These are phyloP conservation scores for Ctenopoma kingsleyae DNA, from an alignment of 2,797 vertebrate genomes.

Conservation along the genomic window DNA sequence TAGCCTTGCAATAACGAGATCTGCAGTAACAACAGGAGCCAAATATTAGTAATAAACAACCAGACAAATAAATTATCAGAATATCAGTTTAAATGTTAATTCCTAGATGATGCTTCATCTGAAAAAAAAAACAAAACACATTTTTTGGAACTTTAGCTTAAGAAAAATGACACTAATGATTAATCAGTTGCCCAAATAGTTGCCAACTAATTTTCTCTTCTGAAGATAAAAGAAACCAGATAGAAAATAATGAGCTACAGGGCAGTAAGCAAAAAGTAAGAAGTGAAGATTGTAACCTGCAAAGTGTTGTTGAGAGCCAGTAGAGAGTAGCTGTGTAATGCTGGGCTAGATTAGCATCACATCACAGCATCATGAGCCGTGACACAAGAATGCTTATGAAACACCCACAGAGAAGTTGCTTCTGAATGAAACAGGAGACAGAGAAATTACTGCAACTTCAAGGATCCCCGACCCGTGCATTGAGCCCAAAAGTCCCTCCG, in stretches of 20 bases:
- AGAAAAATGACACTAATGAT: too few species aligned
- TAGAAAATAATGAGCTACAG: constrained; percentile 10
- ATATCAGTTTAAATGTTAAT: too few species aligned
- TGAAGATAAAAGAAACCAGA: constrained; percentile 9
- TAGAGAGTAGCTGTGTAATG: constrained; percentile 69
- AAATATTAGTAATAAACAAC: too few species aligned
- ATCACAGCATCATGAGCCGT: constrained; percentile 66
- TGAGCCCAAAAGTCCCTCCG: constrained; percentile 23
- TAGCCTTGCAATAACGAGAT: too few species aligned
- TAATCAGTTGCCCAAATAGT: too few species aligned
- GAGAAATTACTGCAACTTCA: constrained; percentile 60
- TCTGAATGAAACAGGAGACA: constrained; percentile 65
- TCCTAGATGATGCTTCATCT: too few species aligned
- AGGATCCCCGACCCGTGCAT: constrained; percentile 25
- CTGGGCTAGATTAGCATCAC: constrained; percentile 77
- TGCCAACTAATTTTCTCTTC: too few species aligned
- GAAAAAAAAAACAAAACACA: too few species aligned
- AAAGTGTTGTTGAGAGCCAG: constrained; percentile 35
- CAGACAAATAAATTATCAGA: too few species aligned
- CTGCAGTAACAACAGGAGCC: too few species aligned
- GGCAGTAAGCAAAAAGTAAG: constrained; percentile 1
- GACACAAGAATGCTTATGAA: constrained; percentile 76
- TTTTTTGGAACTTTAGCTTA: too few species aligned
- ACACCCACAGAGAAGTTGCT: constrained; percentile 54
- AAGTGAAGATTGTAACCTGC: constrained; percentile 64